Evolutionary conservation across 1,140 invertebrate genomes (phyloP), one percentile per base, ranked within the genome.

Genomic region (Fopius arisanus): DNA sequence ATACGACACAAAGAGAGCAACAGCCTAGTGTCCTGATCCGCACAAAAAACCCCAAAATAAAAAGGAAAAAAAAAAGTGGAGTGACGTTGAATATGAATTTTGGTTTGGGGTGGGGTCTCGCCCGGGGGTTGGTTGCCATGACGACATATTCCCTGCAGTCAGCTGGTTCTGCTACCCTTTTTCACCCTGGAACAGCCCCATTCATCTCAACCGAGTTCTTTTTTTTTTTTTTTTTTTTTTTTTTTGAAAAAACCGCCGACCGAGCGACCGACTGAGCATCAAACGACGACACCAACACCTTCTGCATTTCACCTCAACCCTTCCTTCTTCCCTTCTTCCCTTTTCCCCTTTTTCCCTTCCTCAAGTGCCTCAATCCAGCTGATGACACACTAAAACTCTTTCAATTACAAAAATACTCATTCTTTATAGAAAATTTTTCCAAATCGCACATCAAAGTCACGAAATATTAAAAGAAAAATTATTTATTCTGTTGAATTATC

Each of bases 101-200:
- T 78, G 73, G 33, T 37, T 65, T 80, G 72, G 80, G 80, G 81
- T 81, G 81, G 80, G 80, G 48, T 28, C 79, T 79, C 81, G 75
- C 82, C 84, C 84, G 81, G 81, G 85, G 85, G 82, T 78, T 81
- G 72, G 84, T 87, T 82, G 82, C 80, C 79, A 86, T 86, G 85
- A 67, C 79, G 77, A 87, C 85, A 81, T 37, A 81, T 78, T 81
- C 82, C 71, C 54, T 21, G 23, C 28, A 86, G 85, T 87, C 85
- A 87, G 86, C 85, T 87, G 86, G 85, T 82, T 73, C 75, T 70
- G 84, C 78, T 77, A 83, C 79, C 79, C 78, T 77, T 40, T 41
- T 48, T 54, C 69, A 48, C 41, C 74, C 78, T 74, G 69, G 69
- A 76, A 81, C 80, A 82, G n/a, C 16, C 79, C 77, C 84, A 87